A percentile compares a stretch with the other conserved stretches of the same genome.
Conservation (phyloP, 2,888 invertebrate species). For the Drosophila acutilabella region DNA sequence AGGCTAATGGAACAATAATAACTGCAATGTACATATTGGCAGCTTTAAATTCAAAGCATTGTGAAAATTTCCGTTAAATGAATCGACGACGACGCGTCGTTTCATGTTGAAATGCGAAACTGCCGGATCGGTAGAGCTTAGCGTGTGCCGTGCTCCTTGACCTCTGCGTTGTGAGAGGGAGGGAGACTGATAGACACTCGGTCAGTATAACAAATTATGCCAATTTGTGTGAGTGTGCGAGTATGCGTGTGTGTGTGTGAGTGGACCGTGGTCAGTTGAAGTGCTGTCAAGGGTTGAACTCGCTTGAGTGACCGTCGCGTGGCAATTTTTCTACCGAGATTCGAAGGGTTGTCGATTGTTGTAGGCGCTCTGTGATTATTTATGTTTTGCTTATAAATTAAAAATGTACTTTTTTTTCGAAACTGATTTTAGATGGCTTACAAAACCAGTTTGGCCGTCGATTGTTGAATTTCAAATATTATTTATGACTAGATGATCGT, state of each 20-base stretch:
- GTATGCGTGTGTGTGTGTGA: conserved; percentile 12
- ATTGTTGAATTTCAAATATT: conserved; percentile 10
- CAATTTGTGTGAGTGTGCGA: conserved; percentile 17
- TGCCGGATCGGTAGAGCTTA: conserved; percentile 12
- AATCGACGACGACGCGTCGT: conserved; percentile 2
- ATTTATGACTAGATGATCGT: conserved; percentile 20
- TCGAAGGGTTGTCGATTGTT: conserved; percentile 1
- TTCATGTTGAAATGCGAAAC: conserved; percentile 22
- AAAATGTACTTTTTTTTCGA: neutral
- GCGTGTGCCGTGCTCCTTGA: conserved; percentile 25
- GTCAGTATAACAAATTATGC: conserved; percentile 27
- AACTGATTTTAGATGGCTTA: too few species aligned
- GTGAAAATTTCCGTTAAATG: conserved; percentile 26
- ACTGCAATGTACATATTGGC: conserved; percentile 16
- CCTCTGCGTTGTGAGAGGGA: conserved; percentile 9
- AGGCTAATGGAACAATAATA: conserved; percentile 43
- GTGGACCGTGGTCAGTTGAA: conserved; percentile 35
- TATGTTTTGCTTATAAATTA: neutral
- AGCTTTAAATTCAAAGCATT: conserved; percentile 13
- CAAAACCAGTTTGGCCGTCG: neutral
- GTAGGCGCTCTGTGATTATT: conserved; percentile 17
- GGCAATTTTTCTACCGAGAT: conserved; percentile 8
- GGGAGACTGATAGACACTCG: neutral
- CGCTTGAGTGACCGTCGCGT: conserved; percentile 29
- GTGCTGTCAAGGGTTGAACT: conserved; percentile 29